Evolutionary conservation across 1,140 invertebrate genomes (phyloP), one percentile per base, ranked within the genome.

Genomic region (Micrasema longulum): DNA sequence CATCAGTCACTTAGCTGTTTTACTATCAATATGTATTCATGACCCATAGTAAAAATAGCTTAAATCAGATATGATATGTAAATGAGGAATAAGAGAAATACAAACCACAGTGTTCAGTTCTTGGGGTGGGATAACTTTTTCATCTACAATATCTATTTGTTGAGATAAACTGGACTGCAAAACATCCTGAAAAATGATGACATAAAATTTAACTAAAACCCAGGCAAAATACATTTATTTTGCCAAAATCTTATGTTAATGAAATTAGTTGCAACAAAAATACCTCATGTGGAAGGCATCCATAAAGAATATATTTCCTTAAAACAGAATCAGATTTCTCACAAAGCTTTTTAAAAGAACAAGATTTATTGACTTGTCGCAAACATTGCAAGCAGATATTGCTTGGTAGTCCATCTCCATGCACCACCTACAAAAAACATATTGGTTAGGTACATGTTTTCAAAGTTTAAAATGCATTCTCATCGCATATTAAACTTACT

Each of bases 291-390:
- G 74, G 74, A 26, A 76, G 20, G 16, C 55, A 73, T 31, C 74
- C 67, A 45, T 71, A 55, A 10, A 70, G 48, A 23, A 70, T 43
- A 31, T 73, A 76, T 53, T 68, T 67, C 52, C 38, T 73, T 14
- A 76, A 48, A 14, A 63, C 64, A 5, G 64, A 43, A 63, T 76
- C 63, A 5, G 74, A 76, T 50, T 76, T 73, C 67, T 73, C 74
- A 70, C 74, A 76, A 14, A 76, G 52, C 47, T 73, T 55, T 57
- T 69, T 76, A 45, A 76, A 76, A 11, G 53, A 60, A 43, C 48
- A 71, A 4, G 41, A 73, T 43, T 43, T 70, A 26, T 73, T 45
- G 20, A 76, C 63, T 55, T 73, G 71, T 23, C 57, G 20, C 43
- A 76, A 38, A 55, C 74, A 76, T 31, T 68, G 62, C 6, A 64